Conservation (phyloP, 2,797 vertebrate genomes). For the Setipinna tenuifilis region DNA sequence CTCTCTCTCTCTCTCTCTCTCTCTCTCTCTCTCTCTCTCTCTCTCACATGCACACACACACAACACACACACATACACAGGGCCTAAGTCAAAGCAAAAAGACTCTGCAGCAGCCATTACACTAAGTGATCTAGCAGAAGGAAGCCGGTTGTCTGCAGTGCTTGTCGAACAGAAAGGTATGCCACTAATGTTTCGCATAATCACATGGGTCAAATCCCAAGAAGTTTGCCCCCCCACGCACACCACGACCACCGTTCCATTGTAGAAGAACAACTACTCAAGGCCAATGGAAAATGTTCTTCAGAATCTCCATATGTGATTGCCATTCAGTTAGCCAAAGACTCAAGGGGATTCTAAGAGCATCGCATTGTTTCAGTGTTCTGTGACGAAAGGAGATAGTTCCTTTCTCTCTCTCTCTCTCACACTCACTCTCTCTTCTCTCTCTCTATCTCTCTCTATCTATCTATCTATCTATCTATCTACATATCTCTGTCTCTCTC, state of each 20-base stretch:
- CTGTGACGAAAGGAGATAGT: slow-evolving; percentile 39
- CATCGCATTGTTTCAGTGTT: slow-evolving; percentile 51
- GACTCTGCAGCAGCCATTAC: slow-evolving; percentile 57
- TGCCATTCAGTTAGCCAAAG: slow-evolving; percentile 53
- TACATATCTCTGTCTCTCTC: no score
- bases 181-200: slow-evolving; percentile 71
- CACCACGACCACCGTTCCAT: slow-evolving; percentile 43
- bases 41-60: background rate
- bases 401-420: background rate
- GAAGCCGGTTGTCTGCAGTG: slow-evolving; percentile 68
- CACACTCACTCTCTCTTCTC: background rate
- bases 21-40: background rate
- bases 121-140: slow-evolving; percentile 74
- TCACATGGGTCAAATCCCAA: slow-evolving; percentile 72
- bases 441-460: no score
- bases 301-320: slow-evolving; percentile 53
- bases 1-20: background rate
- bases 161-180: slow-evolving; percentile 68
- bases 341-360: slow-evolving; percentile 47
- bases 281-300: slow-evolving; percentile 61
- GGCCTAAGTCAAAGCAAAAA: slow-evolving; percentile 54
- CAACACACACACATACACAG: background rate
- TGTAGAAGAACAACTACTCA: slow-evolving; percentile 44
- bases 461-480: no score
- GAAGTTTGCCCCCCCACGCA: slow-evolving; percentile 53